phyloP scores from a whole-genome alignment of 2,113 vertebrate genomes.

The Ctenomys sociabilis region DNA sequence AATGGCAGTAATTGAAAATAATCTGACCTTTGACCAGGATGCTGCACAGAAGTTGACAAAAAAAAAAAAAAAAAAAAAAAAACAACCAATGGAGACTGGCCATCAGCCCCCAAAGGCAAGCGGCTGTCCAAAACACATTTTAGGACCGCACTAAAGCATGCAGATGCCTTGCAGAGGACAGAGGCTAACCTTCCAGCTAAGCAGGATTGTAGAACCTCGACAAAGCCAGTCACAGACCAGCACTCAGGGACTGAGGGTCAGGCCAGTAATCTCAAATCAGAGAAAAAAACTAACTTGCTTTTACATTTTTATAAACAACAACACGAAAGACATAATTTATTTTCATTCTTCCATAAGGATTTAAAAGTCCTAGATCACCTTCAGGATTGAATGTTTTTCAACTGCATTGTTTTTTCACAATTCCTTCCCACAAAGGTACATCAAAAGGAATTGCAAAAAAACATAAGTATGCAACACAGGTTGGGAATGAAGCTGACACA shows the following conservation, averaged over 20 bases:
- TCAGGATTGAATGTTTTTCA: background rate
- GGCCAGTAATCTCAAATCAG: background rate
- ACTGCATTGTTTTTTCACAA: background rate
- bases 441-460: background rate
- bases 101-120: conserved; percentile 79
- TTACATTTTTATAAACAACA: background rate
- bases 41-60: conserved; percentile 78
- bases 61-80: conserved; percentile 76
- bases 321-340: background rate
- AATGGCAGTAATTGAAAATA: conserved; percentile 89
- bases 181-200: background rate
- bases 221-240: background rate
- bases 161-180: background rate
- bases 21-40: conserved; percentile 81
- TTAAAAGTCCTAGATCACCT: background rate
- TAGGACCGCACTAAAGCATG: background rate
- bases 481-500: accelerated
- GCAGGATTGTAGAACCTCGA: background rate
- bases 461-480: background rate
- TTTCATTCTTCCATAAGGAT: background rate
- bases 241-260: background rate
- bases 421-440: background rate
- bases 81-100: conserved; percentile 76
- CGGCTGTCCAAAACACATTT: conserved; percentile 48
- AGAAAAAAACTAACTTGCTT: background rate